Evolutionary conservation across 2,888 invertebrate species (phyloP), one percentile per base, ranked within the genome.

Genomic region (Diarsia rubi): DNA sequence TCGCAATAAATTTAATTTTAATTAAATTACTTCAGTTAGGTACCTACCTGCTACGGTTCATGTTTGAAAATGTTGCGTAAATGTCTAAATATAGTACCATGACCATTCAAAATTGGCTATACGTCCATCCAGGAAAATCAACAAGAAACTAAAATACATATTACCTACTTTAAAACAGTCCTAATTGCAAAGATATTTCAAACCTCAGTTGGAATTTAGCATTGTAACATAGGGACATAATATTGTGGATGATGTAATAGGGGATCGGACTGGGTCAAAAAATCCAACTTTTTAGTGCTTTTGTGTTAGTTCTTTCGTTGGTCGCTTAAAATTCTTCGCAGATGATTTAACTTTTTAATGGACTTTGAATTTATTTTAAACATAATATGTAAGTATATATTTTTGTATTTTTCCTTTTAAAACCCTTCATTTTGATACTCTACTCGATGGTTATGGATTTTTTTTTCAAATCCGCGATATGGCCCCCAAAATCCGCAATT

Each of bases 1-100:
- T 83, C 54, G 68, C 59, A 86, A 64, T 63, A 57, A 52, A 67
- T 59, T 52, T 69, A 71, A 75, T 67, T 65, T 16, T 3, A 81
- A 65, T 71, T 70, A 31, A 64, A 69, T 44, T 44, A 31, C 69
- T 42, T 19, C 2, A 31, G 2, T 14, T 60, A 49, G 1, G 19
- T 63, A 27, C 2, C 0, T 76, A 49, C 21, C 3, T 52, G 37
- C 37, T 37, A 37, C n/a, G 2, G 9, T n/a, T 11, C 21, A 60
- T 8, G 19, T 47, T n/a, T 52, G 52, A 52, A 66, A 77, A 27
- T 57, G 47, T 47, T 72, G 60, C 44, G 59, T 69, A 65, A 69
- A 47, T 80, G 27, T 63, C 45, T 84, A 67, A 67, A 31, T 71
- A 71, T 59, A 81, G 27, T 47, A 21, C 19, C 16, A 57, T 64